phyloP scores from a whole-genome alignment of 1,140 invertebrate species.

The Bombus impatiens region DNA sequence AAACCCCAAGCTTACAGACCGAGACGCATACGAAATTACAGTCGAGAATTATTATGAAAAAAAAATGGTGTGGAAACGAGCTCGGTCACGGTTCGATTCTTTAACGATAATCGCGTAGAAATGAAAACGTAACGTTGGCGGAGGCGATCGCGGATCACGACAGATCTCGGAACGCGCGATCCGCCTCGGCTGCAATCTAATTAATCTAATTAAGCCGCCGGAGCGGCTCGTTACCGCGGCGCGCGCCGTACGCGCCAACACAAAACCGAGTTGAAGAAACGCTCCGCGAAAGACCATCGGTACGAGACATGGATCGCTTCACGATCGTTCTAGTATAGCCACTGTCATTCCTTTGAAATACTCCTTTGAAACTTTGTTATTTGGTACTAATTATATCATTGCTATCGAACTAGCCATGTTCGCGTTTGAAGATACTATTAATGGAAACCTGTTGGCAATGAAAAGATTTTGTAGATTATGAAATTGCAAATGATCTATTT shows the following conservation, averaged over 20 bases:
- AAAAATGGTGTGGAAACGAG: no score
- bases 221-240: conserved; percentile 71
- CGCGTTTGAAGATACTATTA: neutral
- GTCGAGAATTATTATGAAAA: no score
- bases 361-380: neutral
- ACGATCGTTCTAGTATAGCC: conserved; percentile 20
- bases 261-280: conserved; percentile 36
- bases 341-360: neutral
- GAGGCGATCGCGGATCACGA: conserved; percentile 31
- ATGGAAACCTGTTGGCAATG: no score
- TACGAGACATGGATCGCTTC: conserved; percentile 48
- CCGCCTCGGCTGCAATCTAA: conserved; percentile 71
- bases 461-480: neutral
- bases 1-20: no score
- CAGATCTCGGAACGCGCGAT: conserved; percentile 54
- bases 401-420: neutral
- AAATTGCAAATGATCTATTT: neutral
- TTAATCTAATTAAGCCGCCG: conserved; percentile 78
- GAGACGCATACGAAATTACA: no score
- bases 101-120: conserved; percentile 17
- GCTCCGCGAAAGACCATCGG: conserved; percentile 15
- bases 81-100: neutral
- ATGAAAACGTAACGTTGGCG: conserved; percentile 34
- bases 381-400: neutral
- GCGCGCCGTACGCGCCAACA: conserved; percentile 61